phyloP scores from a whole-genome alignment of 1,140 invertebrate species.

The Diorhabda carinulata region DNA sequence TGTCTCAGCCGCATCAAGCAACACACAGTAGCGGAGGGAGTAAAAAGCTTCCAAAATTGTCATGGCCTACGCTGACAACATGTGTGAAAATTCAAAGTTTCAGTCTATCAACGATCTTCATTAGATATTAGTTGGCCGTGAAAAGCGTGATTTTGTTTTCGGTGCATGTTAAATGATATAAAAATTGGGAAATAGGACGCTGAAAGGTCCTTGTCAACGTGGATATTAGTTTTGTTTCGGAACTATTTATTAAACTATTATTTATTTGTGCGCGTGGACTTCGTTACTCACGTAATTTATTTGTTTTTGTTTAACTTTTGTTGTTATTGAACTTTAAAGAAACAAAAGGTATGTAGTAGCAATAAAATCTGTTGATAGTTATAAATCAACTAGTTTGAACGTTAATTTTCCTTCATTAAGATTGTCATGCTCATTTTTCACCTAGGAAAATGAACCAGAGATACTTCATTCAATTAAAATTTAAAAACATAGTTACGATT shows the following conservation, averaged over 20 bases:
- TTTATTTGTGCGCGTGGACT: conserved; percentile 6
- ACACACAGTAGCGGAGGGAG: conserved; percentile 2
- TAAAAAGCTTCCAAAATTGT: conserved; percentile 29
- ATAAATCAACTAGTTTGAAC: too few relatives aligned
- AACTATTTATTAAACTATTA: conserved; percentile 18
- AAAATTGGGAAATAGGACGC: conserved; percentile 10
- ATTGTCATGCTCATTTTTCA: too few relatives aligned
- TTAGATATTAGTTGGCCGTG: conserved; percentile 36
- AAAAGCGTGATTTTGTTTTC: conserved; percentile 31
- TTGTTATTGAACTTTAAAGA: neutral
- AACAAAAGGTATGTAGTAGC: neutral
- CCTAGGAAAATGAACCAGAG: too few relatives aligned
- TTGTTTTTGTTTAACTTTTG: neutral
- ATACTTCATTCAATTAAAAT: too few relatives aligned
- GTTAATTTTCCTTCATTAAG: too few relatives aligned
- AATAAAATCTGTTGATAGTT: too few relatives aligned
- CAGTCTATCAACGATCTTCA: conserved; percentile 41
- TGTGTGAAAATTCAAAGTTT: conserved; percentile 40
- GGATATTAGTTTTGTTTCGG: conserved; percentile 34
- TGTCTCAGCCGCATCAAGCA: conserved; percentile 17
- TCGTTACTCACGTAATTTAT: neutral
- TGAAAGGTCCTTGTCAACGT: conserved; percentile 31
- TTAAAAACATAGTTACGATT: too few relatives aligned
- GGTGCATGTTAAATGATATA: conserved; percentile 19
- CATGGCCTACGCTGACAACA: conserved; percentile 41